Base-by-base conservation (phyloP, 2,888 invertebrate species). In the Sycophila texana region DNA sequence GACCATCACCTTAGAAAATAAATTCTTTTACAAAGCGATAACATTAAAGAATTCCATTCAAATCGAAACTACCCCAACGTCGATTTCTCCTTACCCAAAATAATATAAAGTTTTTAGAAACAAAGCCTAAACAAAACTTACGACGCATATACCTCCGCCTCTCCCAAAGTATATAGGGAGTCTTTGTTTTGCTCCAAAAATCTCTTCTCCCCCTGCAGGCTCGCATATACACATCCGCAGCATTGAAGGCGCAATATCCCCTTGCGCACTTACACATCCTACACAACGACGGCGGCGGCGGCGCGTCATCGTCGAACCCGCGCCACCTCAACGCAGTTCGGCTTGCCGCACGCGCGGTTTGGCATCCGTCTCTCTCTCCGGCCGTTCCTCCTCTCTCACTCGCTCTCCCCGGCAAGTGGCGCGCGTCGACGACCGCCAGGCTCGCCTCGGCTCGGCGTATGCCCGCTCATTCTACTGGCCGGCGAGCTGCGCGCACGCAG, bases 331-430 rank as follows among this genome's bases (percentile, higher is more conserved):
- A 66, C 60, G 67, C 49, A 67, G 66, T 51, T 58, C 51, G 26
- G 61, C 75, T 68, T 75, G 61, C 77, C 80, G 80, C 80, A 80
- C 80, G 80, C 80, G 80, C 80, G 77, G 51, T 77, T 77, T 74
- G 39, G 74, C 74, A 57, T 18, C 74, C 39, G 73, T 81, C 81
- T 77, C 77, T 51, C 55, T 79, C 75, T 63, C 4, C 16, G 53
- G 22, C 12, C 47, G 16, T 20, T 18, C 53, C 63, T 22, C 57
- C 39, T 63, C 63, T 68, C 72, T n/a, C 61, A 16, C 66, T 58
- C 14, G 16, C 61, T 60, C 47, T 55, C 61, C 26, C 47, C 49
- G 18, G 5, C 57, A 58, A 68, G 39, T 61, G 10, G 39, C 39
- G 39, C 39, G 39, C 58, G 49, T 72, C 72, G 77, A 22, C 58